Base-by-base conservation (phyloP, 2,113 vertebrate genomes). In the Actinemys pallida region DNA sequence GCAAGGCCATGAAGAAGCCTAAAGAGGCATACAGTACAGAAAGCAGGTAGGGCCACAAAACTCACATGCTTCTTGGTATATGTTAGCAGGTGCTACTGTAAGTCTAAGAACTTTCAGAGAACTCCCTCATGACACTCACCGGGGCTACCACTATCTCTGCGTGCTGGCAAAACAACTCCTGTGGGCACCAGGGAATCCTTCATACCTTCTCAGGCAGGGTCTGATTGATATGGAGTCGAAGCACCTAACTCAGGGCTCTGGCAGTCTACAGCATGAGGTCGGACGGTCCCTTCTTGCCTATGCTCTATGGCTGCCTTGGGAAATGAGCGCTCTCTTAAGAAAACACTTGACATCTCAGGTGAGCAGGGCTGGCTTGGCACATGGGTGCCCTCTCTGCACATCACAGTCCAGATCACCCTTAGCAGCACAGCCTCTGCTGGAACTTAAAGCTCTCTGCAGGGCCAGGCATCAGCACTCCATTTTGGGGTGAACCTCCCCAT, bases 321-420 rank as follows among this genome's bases (percentile, higher is more conserved):
- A 84, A 39, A 53, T 54, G 19, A 35, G 88, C 1, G 9, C 29
- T 62, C 62, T 50, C 53, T 25, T 0, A 7, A 8, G 39, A 56
- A 59, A 59, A 59, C 75, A 35, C 39, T 0, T 4, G 62, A 54
- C 47, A 49, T 57, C 0, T 0, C 24, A 3, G 81, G 62, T 1
- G 52, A 29, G 1, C 59, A 5, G 22, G 22, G 16, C 0, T 39
- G 42, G 20, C 27, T 4, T 10, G 3, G 2, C 5, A 3, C 57
- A 62, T 35, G 29, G 59, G 59, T 35, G 29, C 29, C 29, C 59
- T 62, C 29, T 62, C 59, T 31, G 29, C 59, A 62, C 22, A 11
- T 2, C 3, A 27, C 25, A 59, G 47, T 49, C 86, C 31, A 42
- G 59, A 13, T 90, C 69, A 24, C 24, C 49, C 90, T 10, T 12